Percentiles rank a stretch among this genome's conserved stretches.
Conservation (phyloP, 2,888 invertebrate genomes). For the Pollenia amentaria region DNA sequence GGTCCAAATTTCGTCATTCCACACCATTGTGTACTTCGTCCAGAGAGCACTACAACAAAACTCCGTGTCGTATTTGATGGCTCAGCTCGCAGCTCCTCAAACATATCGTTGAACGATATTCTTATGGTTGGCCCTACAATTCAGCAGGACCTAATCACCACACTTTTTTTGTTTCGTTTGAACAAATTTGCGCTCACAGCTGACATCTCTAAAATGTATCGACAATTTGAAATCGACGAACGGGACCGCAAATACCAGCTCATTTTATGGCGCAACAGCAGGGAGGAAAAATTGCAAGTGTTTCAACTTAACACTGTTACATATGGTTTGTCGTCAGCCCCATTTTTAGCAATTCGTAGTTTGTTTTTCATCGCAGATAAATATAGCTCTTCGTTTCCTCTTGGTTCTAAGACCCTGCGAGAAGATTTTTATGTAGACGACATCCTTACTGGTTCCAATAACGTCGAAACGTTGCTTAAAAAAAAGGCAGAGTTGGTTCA, state of each 20-base stretch:
- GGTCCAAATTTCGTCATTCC: conserved; percentile 55
- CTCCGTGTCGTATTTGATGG: conserved; percentile 68
- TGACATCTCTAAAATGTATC: conserved; percentile 72
- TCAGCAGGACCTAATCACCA: conserved; percentile 60
- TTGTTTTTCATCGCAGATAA: conserved; percentile 55
- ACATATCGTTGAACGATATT: conserved; percentile 56
- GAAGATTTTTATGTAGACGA: conserved; percentile 66
- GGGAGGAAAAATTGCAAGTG: conserved; percentile 48
- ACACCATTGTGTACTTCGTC: conserved; percentile 58
- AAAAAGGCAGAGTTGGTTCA: not conserved
- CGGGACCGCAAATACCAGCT: conserved; percentile 66
- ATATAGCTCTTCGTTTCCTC: conserved; percentile 9
- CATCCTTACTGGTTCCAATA: conserved; percentile 68
- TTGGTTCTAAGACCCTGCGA: conserved; percentile 13
- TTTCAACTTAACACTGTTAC: conserved; percentile 70
- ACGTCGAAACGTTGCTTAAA: conserved; percentile 30
- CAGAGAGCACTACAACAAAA: conserved; percentile 55
- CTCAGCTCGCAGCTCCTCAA: conserved; percentile 31
- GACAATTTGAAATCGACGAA: conserved; percentile 63
- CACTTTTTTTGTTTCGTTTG: conserved; percentile 55
- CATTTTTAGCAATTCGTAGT: conserved; percentile 58
- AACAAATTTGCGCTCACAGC: conserved; percentile 65
- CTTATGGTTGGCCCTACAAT: conserved; percentile 64
- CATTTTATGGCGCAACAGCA: conserved; percentile 71
- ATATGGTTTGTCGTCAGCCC: conserved; percentile 52